Evolutionary conservation across 2,888 invertebrate species (phyloP).

Genomic region (Pollenia labialis): DNA sequence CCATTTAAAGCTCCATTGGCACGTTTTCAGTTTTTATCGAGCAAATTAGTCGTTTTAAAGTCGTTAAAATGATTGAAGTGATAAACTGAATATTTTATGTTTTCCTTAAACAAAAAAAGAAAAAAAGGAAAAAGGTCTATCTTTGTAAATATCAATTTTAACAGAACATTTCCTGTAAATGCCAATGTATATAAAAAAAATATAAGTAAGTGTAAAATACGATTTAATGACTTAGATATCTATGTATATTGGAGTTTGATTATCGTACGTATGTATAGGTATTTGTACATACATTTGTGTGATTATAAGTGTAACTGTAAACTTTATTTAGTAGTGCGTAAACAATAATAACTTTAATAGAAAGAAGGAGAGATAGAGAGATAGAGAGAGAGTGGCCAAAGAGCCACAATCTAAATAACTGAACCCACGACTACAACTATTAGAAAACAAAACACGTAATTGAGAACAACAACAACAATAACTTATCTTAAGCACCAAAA

Average conservation of each 20-base stretch:
- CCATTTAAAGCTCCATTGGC: not conserved
- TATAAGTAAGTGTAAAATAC: not conserved
- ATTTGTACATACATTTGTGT: not conserved
- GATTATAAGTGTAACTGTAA: not conserved
- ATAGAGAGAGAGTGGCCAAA: not conserved
- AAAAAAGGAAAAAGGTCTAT: not conserved
- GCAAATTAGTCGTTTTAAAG: not conserved
- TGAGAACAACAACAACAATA: not conserved
- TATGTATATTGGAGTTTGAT: not conserved
- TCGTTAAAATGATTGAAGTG: slow-evolving; percentile 34
- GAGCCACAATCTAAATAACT: slow-evolving; percentile 14
- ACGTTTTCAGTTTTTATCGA: slow-evolving; percentile 11
- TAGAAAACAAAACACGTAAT: slow-evolving; percentile 45
- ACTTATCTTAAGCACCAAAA: slow-evolving; percentile 4
- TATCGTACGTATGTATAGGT: not conserved
- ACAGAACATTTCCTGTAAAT: not conserved
- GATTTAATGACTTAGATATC: not conserved
- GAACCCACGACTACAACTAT: not conserved
- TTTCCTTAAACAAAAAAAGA: not conserved
- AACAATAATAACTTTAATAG: not conserved
- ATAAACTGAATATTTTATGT: slow-evolving; percentile 21
- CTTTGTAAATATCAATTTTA: slow-evolving; percentile 25
- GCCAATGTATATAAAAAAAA: not conserved
- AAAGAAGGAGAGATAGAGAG: too few species aligned
- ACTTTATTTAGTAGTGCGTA: slow-evolving; percentile 46